A percentile compares a stretch with the other conserved stretches of the same genome.
These are phyloP conservation scores for Alloscopus bannaensis DNA, from an alignment of 2,888 invertebrate genomes.

Conservation along the genomic window DNA sequence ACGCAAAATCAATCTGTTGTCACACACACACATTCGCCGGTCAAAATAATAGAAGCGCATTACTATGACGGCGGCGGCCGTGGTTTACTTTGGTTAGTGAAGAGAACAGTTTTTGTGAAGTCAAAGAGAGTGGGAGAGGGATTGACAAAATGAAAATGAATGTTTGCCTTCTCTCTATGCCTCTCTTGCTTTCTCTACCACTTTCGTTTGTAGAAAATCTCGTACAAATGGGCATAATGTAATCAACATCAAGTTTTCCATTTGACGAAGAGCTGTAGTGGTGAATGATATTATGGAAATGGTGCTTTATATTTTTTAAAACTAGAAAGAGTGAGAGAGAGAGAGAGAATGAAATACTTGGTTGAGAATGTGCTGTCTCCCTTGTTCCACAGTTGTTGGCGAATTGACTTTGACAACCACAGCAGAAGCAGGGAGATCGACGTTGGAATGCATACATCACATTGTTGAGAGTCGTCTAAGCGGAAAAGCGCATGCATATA, in stretches of 20 bases:
- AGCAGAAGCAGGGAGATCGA: neutral
- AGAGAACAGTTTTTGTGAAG: neutral
- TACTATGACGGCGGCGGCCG: too few relatives aligned
- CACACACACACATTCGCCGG: too few relatives aligned
- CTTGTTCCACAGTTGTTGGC: neutral
- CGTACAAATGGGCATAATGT: conserved; percentile 2
- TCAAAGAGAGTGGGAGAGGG: conserved; percentile 4
- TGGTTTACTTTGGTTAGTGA: neutral
- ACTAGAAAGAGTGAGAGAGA: neutral
- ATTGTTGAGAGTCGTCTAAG: conserved; percentile 49
- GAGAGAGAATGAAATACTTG: neutral
- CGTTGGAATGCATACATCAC: conserved; percentile 27
- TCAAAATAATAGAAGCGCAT: too few relatives aligned
- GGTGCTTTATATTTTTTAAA: neutral
- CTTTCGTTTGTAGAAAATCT: neutral
- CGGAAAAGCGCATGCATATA: conserved; percentile 39
- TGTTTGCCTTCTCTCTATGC: neutral
- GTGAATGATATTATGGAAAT: neutral
- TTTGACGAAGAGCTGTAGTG: neutral
- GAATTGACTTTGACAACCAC: conserved; percentile 58
- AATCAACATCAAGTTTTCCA: conserved; percentile 23
- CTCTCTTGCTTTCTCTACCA: neutral
- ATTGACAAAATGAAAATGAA: conserved; percentile 8
- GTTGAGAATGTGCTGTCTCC: neutral
- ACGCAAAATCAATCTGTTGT: too few relatives aligned